Percentiles rank a stretch among this genome's conserved stretches.
Evolutionary conservation across 2,113 vertebrate genomes (phyloP).

Genomic region (Tretioscincus oriximinensis): DNA sequence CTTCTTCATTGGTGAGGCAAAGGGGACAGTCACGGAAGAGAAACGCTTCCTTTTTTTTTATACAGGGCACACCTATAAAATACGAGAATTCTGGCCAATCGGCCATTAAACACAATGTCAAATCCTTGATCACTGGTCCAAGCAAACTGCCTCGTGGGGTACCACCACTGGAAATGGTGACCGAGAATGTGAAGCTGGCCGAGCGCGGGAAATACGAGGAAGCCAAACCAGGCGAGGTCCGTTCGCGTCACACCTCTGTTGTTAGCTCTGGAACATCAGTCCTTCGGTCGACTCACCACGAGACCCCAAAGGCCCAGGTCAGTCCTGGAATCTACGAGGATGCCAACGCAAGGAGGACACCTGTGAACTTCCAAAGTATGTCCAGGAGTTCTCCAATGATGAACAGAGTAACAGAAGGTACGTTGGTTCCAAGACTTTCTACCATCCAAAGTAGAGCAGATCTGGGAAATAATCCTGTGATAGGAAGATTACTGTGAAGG

Average conservation of each 20-base stretch:
- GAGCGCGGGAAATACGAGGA: slow-evolving; percentile 93
- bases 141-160: slow-evolving; percentile 84
- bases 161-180: slow-evolving; percentile 84
- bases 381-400: slow-evolving; percentile 94
- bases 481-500: too few species aligned
- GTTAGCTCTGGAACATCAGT: slow-evolving; percentile 94
- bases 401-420: slow-evolving; percentile 86
- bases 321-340: slow-evolving; percentile 98
- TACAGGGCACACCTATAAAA: slow-evolving; percentile 88
- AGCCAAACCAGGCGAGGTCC: slow-evolving; percentile 79
- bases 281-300: slow-evolving; percentile 93
- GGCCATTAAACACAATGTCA: slow-evolving; percentile 97
- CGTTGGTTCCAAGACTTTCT: slow-evolving; percentile 9
- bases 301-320: slow-evolving; percentile 89
- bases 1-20: too few species aligned
- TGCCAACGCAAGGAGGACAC: slow-evolving; percentile 87
- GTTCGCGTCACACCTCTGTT: slow-evolving; percentile 89
- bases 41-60: not conserved
- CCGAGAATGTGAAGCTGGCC: slow-evolving; percentile 77
- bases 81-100: slow-evolving; percentile 84
- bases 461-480: too few species aligned
- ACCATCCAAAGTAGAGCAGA: too few species aligned
- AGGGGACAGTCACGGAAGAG: not conserved
- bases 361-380: slow-evolving; percentile 87
- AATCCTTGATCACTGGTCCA: slow-evolving; percentile 93